Evolutionary conservation across 2,797 vertebrate genomes (phyloP), one percentile per base, ranked within the genome.

Genomic region (Orestias chungarensis): DNA sequence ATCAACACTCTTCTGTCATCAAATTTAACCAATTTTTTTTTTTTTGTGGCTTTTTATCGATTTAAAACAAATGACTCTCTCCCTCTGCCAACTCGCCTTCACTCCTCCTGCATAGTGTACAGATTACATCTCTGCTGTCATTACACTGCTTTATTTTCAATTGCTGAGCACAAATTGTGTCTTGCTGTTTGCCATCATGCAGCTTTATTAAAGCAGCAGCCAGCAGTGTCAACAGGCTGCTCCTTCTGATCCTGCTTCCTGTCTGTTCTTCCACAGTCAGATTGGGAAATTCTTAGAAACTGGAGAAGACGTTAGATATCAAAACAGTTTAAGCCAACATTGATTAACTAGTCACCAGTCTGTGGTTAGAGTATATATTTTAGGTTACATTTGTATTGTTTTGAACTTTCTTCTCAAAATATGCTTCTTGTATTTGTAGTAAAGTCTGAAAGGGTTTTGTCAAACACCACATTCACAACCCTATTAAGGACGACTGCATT

Each of bases 81-180:
- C 44, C 47, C 52, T 25, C 50, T 23, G 47, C 73, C 73, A 66
- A 71, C 62, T 47, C 74, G 72, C 74, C 61, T 44, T 65, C 82
- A 70, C 74, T 68, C 62, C 64, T 77, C 65, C 66, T n/a, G 61
- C 85, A 82, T 69, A 73, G 79, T 46, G 74, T 67, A 71, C 85
- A 87, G 85, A 92, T 87, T 86, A 81, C 81, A 87, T 89, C 87
- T 79, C 83, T 61, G 79, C 77, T 90, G 86, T 90, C 85, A 89
- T 87, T 84, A 89, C 81, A 76, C 80, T 81, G 82, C 87, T 90
- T 87, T 86, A 91, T 89, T 89, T 84, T 87, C 86, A 78, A 67
- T 79, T 18, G 72, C 76, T 68, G 81, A 71, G 84, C 71, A 86
- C 70, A 82, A 82, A 88, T 85, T 85, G 85, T 84, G 81, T 82